Base-by-base conservation (phyloP, 2,113 vertebrate species). In the Phainopepla nitens region DNA sequence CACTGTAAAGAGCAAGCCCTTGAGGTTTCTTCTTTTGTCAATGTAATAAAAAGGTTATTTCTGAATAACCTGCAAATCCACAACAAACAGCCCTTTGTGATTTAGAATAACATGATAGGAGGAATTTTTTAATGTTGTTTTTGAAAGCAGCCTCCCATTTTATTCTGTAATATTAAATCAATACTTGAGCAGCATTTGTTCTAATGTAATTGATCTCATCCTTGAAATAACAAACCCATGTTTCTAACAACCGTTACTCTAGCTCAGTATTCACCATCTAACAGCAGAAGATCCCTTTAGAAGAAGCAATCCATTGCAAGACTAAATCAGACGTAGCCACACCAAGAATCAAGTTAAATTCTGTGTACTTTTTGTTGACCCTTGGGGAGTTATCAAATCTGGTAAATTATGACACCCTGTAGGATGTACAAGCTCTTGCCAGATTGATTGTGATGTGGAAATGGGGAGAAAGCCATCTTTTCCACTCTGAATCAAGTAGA, bases 1-100 rank as follows among this genome's bases (percentile, higher is more conserved):
- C 78, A 41, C 77, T 71, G 86, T 94, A 94, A 93, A 50, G 93
- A 91, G 76, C 84, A 86, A 75, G 35, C 56, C 71, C 87, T 87
- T 82, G 90, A 94, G 88, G 42, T 92, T 92, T 97, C 94, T 92
- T 68, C 93, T 94, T 85, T 89, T 83, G 81, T 89, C 87, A 90
- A 66, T 6, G 31, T 80, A 94, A 94, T 81, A 92, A 95, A 96
- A 47, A 36, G 17, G 54, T 72, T 79, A 53, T 83, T 92, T 93
- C 76, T 76, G 50, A 95, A 90, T 56, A 93, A 93, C 88, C 61
- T 87, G 90, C 33, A 94, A 95, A 60, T 62, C 65, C 23, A 5
- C 13, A 86, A 87, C 57, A 88, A 95, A 85, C 53, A 54, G 57
- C 44, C n/a, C 80, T 94, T 82, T 86, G 77, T 83, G 77, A 56